Evolutionary conservation across 1,140 invertebrate species (phyloP), one percentile per base, ranked within the genome.

Genomic region (Drosophila melanica): DNA sequence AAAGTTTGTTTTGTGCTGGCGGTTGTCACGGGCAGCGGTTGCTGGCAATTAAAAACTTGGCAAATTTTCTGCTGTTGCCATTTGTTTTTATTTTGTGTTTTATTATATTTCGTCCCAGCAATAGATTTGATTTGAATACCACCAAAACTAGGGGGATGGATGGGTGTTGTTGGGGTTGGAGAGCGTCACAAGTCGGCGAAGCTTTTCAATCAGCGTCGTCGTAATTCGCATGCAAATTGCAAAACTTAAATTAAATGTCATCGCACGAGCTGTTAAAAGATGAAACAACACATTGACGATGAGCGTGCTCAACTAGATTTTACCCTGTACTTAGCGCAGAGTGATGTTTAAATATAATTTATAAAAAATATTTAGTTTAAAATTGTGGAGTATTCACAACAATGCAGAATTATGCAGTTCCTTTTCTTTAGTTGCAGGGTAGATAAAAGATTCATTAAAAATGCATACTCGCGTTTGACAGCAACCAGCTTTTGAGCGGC

Each of bases 241-340:
- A 73, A 86, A 86, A 86, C 82, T 86, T 86, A 81, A 86, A 86
- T 86, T 81, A 86, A 86, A 86, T 86, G 82, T 86, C 82, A 69
- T 27, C 57, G 44, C 59, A 55, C 39, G 20, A 55, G 44, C 14
- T 58, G 27, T 45, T 23, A 62, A 68, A 59, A 45, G 72, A 71
- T 58, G 55, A 74, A 69, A 65, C 9, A n/a, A 63, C 39, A 16
- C 37, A 27, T 16, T 1, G 27, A 4, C 11, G 5, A 0, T 5
- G 3, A 14, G 48, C 3, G 9, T 9, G 48, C 16, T 51, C 9
- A 12, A 39, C 47, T 16, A 5, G 0, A 14, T 11, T 9, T 18
- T 63, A 63, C 47, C 60, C 16, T 63, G 12, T 51, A 51, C 0
- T 33, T 5, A n/a, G 30, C 3, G n/a, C n/a, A n/a, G n/a, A n/a